phyloP scores from a whole-genome alignment of 1,140 invertebrate genomes.

The Drosophila bocqueti region DNA sequence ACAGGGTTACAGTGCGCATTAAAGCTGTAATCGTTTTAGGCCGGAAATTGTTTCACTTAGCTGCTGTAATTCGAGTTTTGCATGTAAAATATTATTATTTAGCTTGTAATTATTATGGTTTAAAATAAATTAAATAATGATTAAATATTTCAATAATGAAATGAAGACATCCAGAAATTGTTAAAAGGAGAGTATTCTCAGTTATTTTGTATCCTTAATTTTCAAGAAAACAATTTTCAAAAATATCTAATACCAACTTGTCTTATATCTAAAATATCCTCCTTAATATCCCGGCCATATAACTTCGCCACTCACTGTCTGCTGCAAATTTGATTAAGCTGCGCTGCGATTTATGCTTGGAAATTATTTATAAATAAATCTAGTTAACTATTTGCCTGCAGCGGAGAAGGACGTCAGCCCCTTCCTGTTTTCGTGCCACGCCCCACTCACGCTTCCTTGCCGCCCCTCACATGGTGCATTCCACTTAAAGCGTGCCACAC shows the following conservation, averaged over 20 bases:
- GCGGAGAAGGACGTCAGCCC: conserved; percentile 45
- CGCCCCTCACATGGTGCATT: conserved; percentile 47
- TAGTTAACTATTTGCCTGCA: conserved; percentile 68
- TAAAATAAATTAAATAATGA: too few species aligned
- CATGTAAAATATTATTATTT: too few species aligned
- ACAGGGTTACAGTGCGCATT: not conserved
- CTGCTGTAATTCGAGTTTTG: too few species aligned
- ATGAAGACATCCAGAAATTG: too few species aligned
- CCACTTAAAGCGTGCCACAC: conserved; percentile 72
- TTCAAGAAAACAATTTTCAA: not conserved
- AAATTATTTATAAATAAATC: conserved; percentile 80
- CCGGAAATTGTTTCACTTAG: not conserved
- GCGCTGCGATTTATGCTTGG: conserved; percentile 59
- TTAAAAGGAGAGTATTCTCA: not conserved
- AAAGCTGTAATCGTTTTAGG: not conserved
- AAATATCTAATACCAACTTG: not conserved
- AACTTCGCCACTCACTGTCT: conserved; percentile 23
- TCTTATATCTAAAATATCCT: not conserved
- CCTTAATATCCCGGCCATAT: not conserved
- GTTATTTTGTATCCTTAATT: not conserved
- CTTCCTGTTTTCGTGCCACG: conserved; percentile 34
- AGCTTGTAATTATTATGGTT: too few species aligned
- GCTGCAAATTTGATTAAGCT: conserved; percentile 70
- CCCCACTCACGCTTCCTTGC: not conserved
- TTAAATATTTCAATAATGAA: too few species aligned